Evolutionary conservation across 2,888 invertebrate species (phyloP), one percentile per base, ranked within the genome.

Genomic region (Lithophane leautieri): DNA sequence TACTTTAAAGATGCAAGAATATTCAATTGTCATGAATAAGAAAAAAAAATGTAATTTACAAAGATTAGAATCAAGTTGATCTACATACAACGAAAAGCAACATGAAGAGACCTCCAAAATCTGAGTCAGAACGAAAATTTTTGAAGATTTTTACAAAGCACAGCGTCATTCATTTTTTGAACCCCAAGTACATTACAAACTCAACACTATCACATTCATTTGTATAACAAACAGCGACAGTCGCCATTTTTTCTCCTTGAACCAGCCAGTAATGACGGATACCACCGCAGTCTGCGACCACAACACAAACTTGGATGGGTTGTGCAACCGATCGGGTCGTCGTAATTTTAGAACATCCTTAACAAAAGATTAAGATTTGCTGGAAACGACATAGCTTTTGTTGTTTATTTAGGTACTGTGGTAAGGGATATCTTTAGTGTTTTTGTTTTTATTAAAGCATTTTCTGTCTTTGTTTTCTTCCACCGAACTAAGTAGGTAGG

Each of bases 281-380:
- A 82, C 76, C 71, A 89, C 90, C 91, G 86, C 89, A 89, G 83
- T 82, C 66, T 50, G 68, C 67, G 75, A 90, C 90, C 90, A 78
- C 89, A 89, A 86, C 83, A 86, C 74, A 83, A 84, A 86, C 83
- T 81, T 67, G 84, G 90, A 92, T 83, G 76, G 62, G 90, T 92
- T 90, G 89, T 63, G 79, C 89, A 91, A 92, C 91, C 22, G 84
- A 88, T 91, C 89, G 89, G 82, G 76, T 78, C 78, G 71, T 47
- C 70, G 85, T 88, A 83, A 89, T 89, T 90, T 89, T 84, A 85
- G 83, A 87, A 73, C 80, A 79, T 88, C 81, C 62, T 73, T 72
- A 58, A 19, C 56, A 12, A 42, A 25, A 40, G 69, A 66, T 65
- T 70, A 71, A 74, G 60, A 65, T 69, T 66, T 19, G 12, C 84